phyloP scores from a whole-genome alignment of 1,140 invertebrate species.

The Platyscapa corneri region DNA sequence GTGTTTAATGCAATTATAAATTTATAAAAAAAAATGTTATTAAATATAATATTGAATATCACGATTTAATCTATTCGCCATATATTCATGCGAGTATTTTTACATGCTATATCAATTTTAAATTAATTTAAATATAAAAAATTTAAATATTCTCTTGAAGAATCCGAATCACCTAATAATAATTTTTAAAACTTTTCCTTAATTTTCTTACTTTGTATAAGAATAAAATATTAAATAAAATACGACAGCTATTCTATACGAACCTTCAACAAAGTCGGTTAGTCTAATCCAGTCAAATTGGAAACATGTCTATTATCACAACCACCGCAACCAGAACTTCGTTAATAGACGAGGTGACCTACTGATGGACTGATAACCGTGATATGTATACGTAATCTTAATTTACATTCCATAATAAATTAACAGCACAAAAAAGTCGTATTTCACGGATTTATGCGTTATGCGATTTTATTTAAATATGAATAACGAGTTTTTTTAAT shows the following conservation, averaged over 20 bases:
- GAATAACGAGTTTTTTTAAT: neutral
- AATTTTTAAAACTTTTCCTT: too few species aligned
- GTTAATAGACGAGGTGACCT: conserved; percentile 44
- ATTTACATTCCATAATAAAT: conserved; percentile 29
- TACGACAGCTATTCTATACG: neutral
- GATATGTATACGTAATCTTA: conserved; percentile 32
- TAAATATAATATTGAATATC: too few species aligned
- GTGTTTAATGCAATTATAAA: too few species aligned
- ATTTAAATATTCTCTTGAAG: too few species aligned
- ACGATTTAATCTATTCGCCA: too few species aligned
- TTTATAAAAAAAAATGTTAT: too few species aligned
- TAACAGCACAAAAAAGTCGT: conserved; percentile 19
- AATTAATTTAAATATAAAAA: too few species aligned
- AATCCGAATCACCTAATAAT: too few species aligned
- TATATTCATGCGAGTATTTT: too few species aligned
- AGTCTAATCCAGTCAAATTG: conserved; percentile 42
- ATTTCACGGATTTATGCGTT: conserved; percentile 8
- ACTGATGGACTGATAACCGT: conserved; percentile 17
- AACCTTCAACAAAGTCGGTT: neutral
- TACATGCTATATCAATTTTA: too few species aligned
- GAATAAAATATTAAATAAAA: neutral
- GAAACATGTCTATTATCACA: conserved; percentile 40
- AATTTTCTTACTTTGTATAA: too few species aligned
- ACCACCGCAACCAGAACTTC: conserved; percentile 35
- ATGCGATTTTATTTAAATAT: neutral